Evolutionary conservation across 2,888 invertebrate species (phyloP), one percentile per base, ranked within the genome.

Genomic region (Euplagia quadripunctaria): DNA sequence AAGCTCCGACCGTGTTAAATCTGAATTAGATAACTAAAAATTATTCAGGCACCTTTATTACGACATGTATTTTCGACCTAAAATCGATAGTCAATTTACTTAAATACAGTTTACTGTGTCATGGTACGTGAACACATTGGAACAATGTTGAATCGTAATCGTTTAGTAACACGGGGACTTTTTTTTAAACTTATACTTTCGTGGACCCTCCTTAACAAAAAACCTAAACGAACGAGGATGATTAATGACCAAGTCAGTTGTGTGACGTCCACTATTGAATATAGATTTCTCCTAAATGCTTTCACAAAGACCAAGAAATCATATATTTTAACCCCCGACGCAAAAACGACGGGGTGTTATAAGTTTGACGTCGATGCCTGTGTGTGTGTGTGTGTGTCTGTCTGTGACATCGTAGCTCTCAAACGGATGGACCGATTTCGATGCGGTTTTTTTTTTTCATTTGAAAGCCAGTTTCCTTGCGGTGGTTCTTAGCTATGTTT

Each of bases 41-140:
- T 7, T 61, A 11, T 61, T n/a, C 9, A 42, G 17, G 31, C 31
- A 41, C n/a, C 61, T n/a, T 63, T 70, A 31, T 49, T 63, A 20
- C 63, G 52, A 68, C 64, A 55, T 20, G 46, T 72, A 68, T 68
- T 68, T 64, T 51, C 55, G 43, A 55, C 63, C 46, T 52, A 72
- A 72, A 72, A 72, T 72, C 72, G 64, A 72, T 72, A 68, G 4
- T 55, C 64, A 63, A 68, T 72, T 72, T 68, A 46, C 51, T 72
- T 72, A 41, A 42, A 52, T 42, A 52, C 61, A 66, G 63, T 68
- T 72, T 68, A 72, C 43, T 9, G 4, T 11, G 20, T 20, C 71
- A 17, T 41, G 43, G 41, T 61, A 41, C 49, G 61, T 61, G 11
- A 66, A 31, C 2, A 31, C 31, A 31, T 31, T 31, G 31, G 31